phyloP scores from a whole-genome alignment of 2,888 invertebrate species.

The Flexamia atlantica region DNA sequence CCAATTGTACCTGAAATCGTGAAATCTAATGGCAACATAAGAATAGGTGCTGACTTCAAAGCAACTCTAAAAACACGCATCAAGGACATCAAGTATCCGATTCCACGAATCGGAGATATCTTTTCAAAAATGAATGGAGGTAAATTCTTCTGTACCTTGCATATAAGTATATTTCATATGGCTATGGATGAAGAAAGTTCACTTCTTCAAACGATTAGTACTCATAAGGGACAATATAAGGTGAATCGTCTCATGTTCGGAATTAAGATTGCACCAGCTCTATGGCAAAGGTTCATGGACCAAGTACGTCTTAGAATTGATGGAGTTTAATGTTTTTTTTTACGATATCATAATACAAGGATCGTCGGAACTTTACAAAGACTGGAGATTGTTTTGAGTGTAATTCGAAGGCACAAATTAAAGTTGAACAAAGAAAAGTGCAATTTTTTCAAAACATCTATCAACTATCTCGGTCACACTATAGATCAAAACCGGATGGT shows the following conservation, averaged over 20 bases:
- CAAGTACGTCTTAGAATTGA: constrained; percentile 67
- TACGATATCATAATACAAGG: constrained; percentile 56
- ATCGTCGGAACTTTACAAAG: not conserved
- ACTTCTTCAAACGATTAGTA: constrained; percentile 61
- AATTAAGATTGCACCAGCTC: constrained; percentile 70
- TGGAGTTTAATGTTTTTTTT: constrained; percentile 56
- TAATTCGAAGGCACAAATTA: not conserved
- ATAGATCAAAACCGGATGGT: constrained; percentile 58
- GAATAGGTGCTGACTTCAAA: constrained; percentile 66
- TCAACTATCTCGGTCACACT: constrained; percentile 57
- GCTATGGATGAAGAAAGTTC: constrained; percentile 55
- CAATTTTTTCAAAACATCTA: constrained; percentile 60
- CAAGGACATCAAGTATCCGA: constrained; percentile 61
- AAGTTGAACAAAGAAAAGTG: constrained; percentile 56
- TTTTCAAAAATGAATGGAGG: constrained; percentile 52
- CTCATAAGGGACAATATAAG: constrained; percentile 71
- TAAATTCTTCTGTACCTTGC: constrained; percentile 60
- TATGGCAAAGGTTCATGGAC: constrained; percentile 72
- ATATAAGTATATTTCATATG: constrained; percentile 57
- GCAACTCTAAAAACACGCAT: constrained; percentile 64
- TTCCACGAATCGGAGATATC: constrained; percentile 64
- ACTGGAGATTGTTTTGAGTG: not conserved
- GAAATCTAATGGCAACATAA: constrained; percentile 57
- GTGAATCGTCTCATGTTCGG: constrained; percentile 71
- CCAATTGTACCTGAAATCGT: constrained; percentile 56